phyloP scores from a whole-genome alignment of 1,140 invertebrate species.

The Apis florea region DNA sequence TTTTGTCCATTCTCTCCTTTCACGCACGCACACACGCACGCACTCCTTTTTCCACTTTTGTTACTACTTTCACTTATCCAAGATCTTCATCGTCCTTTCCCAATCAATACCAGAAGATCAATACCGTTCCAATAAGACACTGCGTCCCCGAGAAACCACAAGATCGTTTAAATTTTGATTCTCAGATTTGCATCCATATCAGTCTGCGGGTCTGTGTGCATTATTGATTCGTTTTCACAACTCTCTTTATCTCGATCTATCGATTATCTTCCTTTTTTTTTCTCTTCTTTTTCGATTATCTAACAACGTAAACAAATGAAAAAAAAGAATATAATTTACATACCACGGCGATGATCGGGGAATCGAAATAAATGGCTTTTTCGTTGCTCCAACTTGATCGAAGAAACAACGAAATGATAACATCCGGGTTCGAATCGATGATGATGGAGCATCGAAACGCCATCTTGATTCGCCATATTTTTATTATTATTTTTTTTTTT shows the following conservation, averaged over 20 bases:
- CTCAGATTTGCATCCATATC: conserved; percentile 62
- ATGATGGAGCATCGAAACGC: conserved; percentile 26
- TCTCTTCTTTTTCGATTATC: conserved; percentile 25
- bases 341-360: conserved; percentile 12
- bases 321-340: conserved; percentile 36
- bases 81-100: not conserved
- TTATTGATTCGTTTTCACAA: conserved; percentile 45
- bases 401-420: not conserved
- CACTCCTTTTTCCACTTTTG: not conserved
- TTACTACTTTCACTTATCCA: not conserved
- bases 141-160: conserved; percentile 36
- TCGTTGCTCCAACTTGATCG: not conserved
- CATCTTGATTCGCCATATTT: not conserved
- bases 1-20: conserved; percentile 8
- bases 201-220: conserved; percentile 74
- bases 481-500: not conserved
- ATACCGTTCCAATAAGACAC: conserved; percentile 44
- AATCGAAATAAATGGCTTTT: not conserved
- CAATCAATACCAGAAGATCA: conserved; percentile 1
- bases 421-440: not conserved
- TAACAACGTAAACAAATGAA: conserved; percentile 38
- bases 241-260: conserved; percentile 32
- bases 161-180: conserved; percentile 68
- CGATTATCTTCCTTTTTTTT: not conserved
- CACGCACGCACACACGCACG: conserved; percentile 30